Evolutionary conservation across 2,113 vertebrate genomes (phyloP).

Genomic region (Scytalopus superciliaris): DNA sequence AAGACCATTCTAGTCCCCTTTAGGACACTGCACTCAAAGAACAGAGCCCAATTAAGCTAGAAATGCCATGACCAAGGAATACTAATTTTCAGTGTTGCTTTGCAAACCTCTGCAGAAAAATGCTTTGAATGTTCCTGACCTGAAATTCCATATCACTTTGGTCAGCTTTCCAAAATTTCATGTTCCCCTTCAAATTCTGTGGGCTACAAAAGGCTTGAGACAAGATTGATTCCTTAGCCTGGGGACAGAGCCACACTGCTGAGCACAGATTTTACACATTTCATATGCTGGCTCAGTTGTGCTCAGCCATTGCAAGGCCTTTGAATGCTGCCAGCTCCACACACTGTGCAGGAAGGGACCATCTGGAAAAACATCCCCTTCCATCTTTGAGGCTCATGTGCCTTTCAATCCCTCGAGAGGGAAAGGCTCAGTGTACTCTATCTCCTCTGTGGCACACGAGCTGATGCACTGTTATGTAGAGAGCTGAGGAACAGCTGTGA

Average conservation of each 20-base stretch:
- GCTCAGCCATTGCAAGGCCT: neutral
- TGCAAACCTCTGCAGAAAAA: neutral
- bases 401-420: neutral
- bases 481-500: neutral
- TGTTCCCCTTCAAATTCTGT: neutral
- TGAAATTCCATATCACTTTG: neutral
- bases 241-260: neutral
- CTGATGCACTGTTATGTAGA: rapidly evolving
- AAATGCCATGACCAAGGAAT: neutral
- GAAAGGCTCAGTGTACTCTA: neutral
- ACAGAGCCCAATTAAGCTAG: neutral
- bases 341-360: neutral
- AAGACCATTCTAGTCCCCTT: neutral
- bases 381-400: neutral
- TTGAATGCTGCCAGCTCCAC: slow-evolving; percentile 7
- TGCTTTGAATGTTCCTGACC: neutral
- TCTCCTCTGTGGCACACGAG: rapidly evolving
- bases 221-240: neutral
- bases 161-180: neutral
- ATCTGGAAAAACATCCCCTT: slow-evolving; percentile 26
- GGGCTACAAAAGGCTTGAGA: neutral
- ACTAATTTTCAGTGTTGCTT: neutral
- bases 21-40: neutral
- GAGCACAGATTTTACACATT: neutral
- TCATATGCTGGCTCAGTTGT: neutral